Conservation (phyloP, 1,140 invertebrate genomes). For the Amphibalanus amphitrite region DNA sequence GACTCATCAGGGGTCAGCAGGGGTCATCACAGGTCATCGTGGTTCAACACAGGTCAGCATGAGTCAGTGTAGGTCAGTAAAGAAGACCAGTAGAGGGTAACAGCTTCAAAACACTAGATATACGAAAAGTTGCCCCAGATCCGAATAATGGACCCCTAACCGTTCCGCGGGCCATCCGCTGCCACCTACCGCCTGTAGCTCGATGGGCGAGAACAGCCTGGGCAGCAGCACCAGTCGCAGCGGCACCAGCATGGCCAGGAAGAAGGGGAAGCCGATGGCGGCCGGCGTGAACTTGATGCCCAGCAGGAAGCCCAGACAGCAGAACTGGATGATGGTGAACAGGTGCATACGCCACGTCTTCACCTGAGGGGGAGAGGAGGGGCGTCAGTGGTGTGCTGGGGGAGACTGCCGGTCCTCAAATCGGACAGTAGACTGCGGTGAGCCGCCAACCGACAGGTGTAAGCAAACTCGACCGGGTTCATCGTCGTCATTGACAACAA, state of each 20-base stretch:
- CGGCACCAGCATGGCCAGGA: constrained; percentile 77
- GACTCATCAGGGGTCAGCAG: not conserved
- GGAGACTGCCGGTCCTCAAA: not conserved
- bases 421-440: too few species aligned
- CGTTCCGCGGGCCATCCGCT: not conserved
- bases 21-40: not conserved
- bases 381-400: not conserved
- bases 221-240: constrained; percentile 55
- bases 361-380: constrained; percentile 35
- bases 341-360: constrained; percentile 81
- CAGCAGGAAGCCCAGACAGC: constrained; percentile 60
- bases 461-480: too few species aligned
- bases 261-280: constrained; percentile 78
- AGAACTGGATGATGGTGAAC: constrained; percentile 66
- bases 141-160: too few species aligned
- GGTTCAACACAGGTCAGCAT: not conserved
- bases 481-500: too few species aligned
- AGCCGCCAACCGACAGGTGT: too few species aligned
- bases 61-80: not conserved
- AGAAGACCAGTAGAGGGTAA: not conserved
- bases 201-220: constrained; percentile 53
- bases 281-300: constrained; percentile 69
- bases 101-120: too few species aligned
- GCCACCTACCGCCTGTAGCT: constrained; percentile 56
- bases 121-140: too few species aligned